A percentile compares a stretch with the other conserved stretches of the same genome.
These are phyloP conservation scores for Imbricaverruca yamaguchii DNA, from an alignment of 2,888 invertebrate species.

Conservation along the genomic window DNA sequence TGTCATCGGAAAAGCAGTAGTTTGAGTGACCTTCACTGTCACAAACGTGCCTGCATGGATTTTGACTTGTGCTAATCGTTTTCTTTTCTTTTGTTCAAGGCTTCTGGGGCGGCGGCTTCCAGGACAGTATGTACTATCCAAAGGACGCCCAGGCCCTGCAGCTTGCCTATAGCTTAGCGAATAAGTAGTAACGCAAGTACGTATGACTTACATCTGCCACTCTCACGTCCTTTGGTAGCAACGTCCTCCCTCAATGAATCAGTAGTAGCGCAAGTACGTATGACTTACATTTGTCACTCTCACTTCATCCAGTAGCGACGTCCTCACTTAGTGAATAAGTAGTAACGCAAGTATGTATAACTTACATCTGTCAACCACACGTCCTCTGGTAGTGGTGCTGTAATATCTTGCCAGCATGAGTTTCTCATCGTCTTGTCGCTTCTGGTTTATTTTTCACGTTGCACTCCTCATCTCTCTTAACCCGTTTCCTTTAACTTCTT, in stretches of 20 bases:
- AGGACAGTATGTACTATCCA: slow-evolving; percentile 22
- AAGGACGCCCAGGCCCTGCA: slow-evolving; percentile 19
- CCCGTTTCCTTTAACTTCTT: too few relatives aligned
- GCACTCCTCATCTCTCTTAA: too few relatives aligned
- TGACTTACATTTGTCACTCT: not conserved
- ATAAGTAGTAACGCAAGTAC: slow-evolving; percentile 21
- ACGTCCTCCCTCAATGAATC: not conserved
- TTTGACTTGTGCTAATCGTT: not conserved
- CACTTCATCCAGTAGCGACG: not conserved
- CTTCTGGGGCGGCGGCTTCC: slow-evolving; percentile 21
- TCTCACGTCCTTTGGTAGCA: not conserved
- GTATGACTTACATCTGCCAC: not conserved
- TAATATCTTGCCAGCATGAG: not conserved
- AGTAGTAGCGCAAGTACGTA: slow-evolving; percentile 20
- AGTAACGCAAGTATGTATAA: slow-evolving; percentile 15
- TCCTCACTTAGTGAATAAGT: slow-evolving; percentile 9
- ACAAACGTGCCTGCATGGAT: too few relatives aligned
- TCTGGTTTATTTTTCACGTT: too few relatives aligned
- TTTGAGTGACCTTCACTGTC: too few relatives aligned
- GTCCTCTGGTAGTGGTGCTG: not conserved
- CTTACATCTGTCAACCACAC: not conserved
- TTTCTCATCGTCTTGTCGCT: not conserved
- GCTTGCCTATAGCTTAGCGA: slow-evolving; percentile 21
- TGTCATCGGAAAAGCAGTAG: too few relatives aligned
- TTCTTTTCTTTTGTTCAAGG: slow-evolving; percentile 17